Conservation (phyloP, 1,140 invertebrate genomes). For the Caenorhabditis latens region DNA sequence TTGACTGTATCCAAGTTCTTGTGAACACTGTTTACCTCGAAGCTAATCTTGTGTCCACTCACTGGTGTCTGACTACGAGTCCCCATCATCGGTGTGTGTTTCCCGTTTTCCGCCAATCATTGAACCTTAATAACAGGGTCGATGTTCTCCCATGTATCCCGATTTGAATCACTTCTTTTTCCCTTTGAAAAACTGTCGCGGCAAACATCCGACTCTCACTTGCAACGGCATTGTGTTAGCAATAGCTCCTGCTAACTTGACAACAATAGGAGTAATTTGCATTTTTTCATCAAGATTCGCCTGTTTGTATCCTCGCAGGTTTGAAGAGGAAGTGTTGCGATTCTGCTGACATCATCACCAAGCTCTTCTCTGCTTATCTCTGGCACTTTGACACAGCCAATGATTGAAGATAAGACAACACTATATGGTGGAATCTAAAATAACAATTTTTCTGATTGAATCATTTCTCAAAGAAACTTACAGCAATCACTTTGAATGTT, state of each 20-base stretch:
- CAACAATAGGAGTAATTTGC: slow-evolving; percentile 28
- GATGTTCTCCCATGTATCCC: slow-evolving; percentile 73
- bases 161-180: slow-evolving; percentile 29
- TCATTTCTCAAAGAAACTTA: slow-evolving; percentile 58
- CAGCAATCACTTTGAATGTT: slow-evolving; percentile 83
- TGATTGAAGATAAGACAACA: slow-evolving; percentile 72
- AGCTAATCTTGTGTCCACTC: slow-evolving; percentile 9
- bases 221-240: slow-evolving; percentile 6
- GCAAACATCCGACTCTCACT: slow-evolving; percentile 55
- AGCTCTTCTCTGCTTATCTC: slow-evolving; percentile 39
- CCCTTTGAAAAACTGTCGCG: not conserved
- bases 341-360: not conserved
- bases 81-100: not conserved
- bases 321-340: not conserved
- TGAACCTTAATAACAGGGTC: slow-evolving; percentile 72
- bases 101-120: slow-evolving; percentile 28
- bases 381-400: slow-evolving; percentile 68
- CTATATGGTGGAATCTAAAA: slow-evolving; percentile 69
- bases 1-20: slow-evolving; percentile 25
- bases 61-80: slow-evolving; percentile 2
- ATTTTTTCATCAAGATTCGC: slow-evolving; percentile 27
- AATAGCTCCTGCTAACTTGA: slow-evolving; percentile 6
- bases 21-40: not conserved
- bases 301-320: slow-evolving; percentile 39
- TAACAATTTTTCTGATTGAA: not conserved